Base-by-base conservation (phyloP, 2,797 vertebrate species). In the Helicolenus hilgendorfi region DNA sequence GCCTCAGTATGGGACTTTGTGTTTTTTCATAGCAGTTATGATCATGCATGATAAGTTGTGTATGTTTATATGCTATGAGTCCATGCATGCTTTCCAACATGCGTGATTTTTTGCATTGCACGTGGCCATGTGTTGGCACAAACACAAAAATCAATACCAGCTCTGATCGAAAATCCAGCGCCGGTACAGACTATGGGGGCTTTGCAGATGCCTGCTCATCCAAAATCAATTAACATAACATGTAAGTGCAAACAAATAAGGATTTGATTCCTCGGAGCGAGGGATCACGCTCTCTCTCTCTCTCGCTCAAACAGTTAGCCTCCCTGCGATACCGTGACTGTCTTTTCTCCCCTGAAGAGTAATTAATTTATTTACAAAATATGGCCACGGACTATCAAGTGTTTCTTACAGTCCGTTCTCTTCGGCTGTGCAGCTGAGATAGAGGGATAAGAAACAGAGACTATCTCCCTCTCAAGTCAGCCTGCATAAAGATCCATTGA, bases 331-430 rank as follows among this genome's bases (percentile, higher is more conserved):
- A 60, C 74, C 15, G 24, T 69, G 24, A 78, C 80, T 76, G 18
- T 74, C 70, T 84, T 41, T 60, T 77, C 82, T 90, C 75, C 86
- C 81, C 56, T 79, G 67, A 87, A 83, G 75, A 79, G 65, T 88
- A 74, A 94, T 95, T 92, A 41, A 82, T 81, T 77, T 60, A 87
- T 92, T 91, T 88, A 81, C 79, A 90, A 45, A 78, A 82, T 79
- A 71, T 7, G 24, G 22, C 38, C 62, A 60, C 22, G 31, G 49
- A 81, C 35, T 91, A 11, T 89, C 62, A 75, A 63, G 65, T 80
- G 58, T 71, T 68, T 78, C n/a, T 69, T 24, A 60, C 13, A 10
- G 58, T 79, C 76, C 7, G n/a, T 71, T 69, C 62, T 49, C 53
- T 63, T 76, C 10, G 4, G 38, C 62, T 60, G 67, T 79, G 56